Percentiles rank a stretch among this genome's conserved stretches.
phyloP scores from a whole-genome alignment of 2,797 vertebrate genomes.

The Oreortyx pictus region DNA sequence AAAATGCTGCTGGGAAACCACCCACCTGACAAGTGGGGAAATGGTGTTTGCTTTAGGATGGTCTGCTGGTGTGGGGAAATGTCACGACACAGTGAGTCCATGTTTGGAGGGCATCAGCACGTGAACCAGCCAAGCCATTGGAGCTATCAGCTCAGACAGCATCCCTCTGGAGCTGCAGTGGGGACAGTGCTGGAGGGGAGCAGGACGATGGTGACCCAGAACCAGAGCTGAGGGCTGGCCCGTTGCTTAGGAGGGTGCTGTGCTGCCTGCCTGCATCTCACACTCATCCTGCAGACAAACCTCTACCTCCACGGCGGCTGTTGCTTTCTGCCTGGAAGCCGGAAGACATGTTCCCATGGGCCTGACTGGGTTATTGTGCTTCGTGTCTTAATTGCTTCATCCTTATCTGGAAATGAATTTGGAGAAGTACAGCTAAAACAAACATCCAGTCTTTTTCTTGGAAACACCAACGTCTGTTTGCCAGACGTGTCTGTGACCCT shows the following conservation, averaged over 20 bases:
- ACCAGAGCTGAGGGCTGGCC: not conserved
- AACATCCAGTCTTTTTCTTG: constrained; percentile 3
- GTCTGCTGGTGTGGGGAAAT: not conserved
- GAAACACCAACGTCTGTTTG: not conserved
- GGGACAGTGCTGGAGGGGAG: not conserved
- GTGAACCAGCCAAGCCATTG: fast-evolving
- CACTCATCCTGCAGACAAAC: not conserved
- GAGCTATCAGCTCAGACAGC: not conserved
- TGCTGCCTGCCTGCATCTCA: not conserved
- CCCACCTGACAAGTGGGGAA: not conserved
- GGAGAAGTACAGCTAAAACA: not conserved
- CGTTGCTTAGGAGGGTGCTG: not conserved
- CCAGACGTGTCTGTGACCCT: not conserved
- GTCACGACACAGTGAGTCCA: fast-evolving
- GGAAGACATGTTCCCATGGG: not conserved
- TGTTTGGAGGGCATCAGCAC: not conserved
- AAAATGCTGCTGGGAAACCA: not conserved
- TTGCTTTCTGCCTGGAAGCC: not conserved
- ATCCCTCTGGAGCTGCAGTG: fast-evolving
- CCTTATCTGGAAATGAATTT: not conserved
- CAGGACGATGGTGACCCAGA: fast-evolving
- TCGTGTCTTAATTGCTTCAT: not conserved
- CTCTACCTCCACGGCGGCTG: not conserved
- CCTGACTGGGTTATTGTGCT: not conserved
- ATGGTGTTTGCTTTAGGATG: not conserved